Base-by-base conservation (phyloP, 2,113 vertebrate genomes). In the Verasper variegatus region DNA sequence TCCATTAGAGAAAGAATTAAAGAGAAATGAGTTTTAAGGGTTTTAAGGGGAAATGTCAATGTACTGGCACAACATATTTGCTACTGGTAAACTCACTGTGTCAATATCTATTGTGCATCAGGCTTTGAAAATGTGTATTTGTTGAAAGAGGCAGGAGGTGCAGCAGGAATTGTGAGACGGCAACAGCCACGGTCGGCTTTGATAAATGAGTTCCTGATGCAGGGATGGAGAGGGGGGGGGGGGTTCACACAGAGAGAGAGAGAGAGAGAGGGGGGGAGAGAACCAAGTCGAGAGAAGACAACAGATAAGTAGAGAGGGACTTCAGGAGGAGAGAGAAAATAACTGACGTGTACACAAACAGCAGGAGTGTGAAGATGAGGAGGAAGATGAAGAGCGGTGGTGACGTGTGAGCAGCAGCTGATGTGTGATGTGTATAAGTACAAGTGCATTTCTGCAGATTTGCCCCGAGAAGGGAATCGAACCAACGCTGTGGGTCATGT, bases 121-220 rank as follows among this genome's bases (percentile, higher is more conserved):
- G 59, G 59, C 31, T 75, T 66, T 52, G 49, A 15, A 68, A 66
- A 82, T 87, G 10, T 24, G 45, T 63, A 74, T 80, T 1, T 73
- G 68, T 15, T 62, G 20, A 68, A 74, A 71, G 64, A 55, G 45
- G n/a, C 42, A 57, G 37, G 23, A 80, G 56, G 4, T 6, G 47
- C 47, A 51, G 47, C 17, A 20, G 47, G 74, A 70, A 73, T 17
- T 24, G 51, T 20, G 31, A 63, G 71, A 72, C 49, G 54, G 49
- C 57, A 72, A 23, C 71, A 62, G 40, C 78, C 63, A 52, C 11
- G 64, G 81, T 65, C 40, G 5, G 24, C 24, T 78, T 61, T 81
- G 81, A 89, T 89, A 51, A 84, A 91, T 54, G 27, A 89, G 64
- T 42, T 42, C 40, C 11, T 2, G 40, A 42, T 42, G 66, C 23